Evolutionary conservation across 2,113 vertebrate species (phyloP), one percentile per base, ranked within the genome.

Genomic region (Sapayoa aenigma): DNA sequence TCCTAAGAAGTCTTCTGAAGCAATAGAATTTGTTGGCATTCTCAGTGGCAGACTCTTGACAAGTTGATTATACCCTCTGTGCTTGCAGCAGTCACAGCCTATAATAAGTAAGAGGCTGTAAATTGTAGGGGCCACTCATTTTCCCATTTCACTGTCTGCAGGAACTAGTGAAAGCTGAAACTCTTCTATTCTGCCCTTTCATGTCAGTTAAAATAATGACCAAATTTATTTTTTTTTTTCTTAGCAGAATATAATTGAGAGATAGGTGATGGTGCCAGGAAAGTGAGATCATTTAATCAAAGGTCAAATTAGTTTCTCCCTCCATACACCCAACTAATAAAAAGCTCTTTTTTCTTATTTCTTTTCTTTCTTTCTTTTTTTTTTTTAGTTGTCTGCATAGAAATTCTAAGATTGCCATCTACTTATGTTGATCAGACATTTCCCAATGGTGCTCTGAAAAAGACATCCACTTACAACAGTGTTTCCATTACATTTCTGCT

Each of bases 31-130:
- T 96, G 91, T 96, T 96, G 94, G 92, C 93, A 97, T 97, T 98
- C 95, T 94, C 95, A 90, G 93, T 5, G 0, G 86, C 72, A 90
- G 78, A 53, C 69, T 95, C 85, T 96, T 97, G 98, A 97, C 98
- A 98, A 96, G 91, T 88, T 96, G 96, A 98, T 98, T 97, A 97
- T 97, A 92, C 94, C 27, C 56, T 94, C 81, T 94, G 87, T 94
- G 95, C 88, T 96, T 97, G 93, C 83, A 78, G 85, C 93, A 98
- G 97, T 97, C 96, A 95, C 82, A 97, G 88, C 44, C 92, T 93
- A 89, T 95, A 97, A 98, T 94, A 96, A 97, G 94, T 58, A 96
- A 97, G 87, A 95, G 69, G 84, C 65, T 96, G 84, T 77, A 97
- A 97, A 97, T 96, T 96, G 95, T 87, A 94, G 91, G 59, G 94